These are phyloP conservation scores for Tetragonula clypearis DNA, from an alignment of 1,140 invertebrate species.

Conservation along the genomic window DNA sequence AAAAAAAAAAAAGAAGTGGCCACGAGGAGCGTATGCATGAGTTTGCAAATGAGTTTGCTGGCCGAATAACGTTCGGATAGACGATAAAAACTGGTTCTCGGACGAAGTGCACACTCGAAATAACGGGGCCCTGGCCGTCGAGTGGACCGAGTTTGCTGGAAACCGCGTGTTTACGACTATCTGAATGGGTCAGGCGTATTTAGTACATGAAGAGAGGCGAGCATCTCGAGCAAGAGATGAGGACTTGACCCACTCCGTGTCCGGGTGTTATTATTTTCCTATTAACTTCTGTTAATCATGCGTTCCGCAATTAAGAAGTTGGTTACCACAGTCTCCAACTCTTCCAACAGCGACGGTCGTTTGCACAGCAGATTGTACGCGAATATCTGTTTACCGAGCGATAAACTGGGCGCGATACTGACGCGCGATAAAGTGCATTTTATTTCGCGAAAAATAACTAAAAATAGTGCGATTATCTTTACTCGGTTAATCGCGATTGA, in stretches of 20 bases:
- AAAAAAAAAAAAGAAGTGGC: too few relatives aligned
- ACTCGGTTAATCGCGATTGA: too few relatives aligned
- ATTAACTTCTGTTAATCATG: background rate
- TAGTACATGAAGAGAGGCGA: background rate
- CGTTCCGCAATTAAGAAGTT: background rate
- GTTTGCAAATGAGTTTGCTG: constrained; percentile 56
- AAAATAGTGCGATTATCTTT: too few relatives aligned
- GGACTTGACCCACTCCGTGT: constrained; percentile 39
- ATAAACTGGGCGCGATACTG: background rate
- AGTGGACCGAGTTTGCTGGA: constrained; percentile 30
- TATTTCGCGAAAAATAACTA: too few relatives aligned
- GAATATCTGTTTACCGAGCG: background rate
- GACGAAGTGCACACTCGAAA: constrained; percentile 50
- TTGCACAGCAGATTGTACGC: background rate
- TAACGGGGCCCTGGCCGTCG: constrained; percentile 54
- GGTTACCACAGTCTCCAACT: too few relatives aligned
- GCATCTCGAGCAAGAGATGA: background rate
- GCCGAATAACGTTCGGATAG: constrained; percentile 62
- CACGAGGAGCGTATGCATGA: background rate
- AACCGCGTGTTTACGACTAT: constrained; percentile 43
- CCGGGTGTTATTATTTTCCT: background rate
- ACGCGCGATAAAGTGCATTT: background rate
- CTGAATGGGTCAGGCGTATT: constrained; percentile 28
- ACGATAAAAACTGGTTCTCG: constrained; percentile 66
- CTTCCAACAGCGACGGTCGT: background rate